These are phyloP conservation scores for Odontamblyopus lacepedii DNA, from an alignment of 2,797 vertebrate species.

Conservation along the genomic window DNA sequence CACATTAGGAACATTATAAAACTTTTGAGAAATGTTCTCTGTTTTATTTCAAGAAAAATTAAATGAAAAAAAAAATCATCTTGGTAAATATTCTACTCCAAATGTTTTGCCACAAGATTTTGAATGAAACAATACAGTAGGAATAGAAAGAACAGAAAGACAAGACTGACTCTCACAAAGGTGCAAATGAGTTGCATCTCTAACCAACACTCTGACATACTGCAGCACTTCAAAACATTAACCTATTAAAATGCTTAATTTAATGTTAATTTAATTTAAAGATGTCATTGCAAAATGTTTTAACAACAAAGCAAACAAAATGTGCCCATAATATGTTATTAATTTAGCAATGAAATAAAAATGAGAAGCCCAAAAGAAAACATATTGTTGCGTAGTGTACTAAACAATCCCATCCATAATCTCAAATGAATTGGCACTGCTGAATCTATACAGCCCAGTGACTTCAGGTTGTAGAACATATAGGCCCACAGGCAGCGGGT, in stretches of 20 bases:
- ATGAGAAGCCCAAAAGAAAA: background rate
- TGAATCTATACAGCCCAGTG: slow-evolving; percentile 30
- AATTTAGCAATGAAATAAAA: no score
- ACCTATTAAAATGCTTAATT: background rate
- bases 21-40: background rate
- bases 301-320: no score
- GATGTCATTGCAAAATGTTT: background rate
- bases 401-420: slow-evolving; percentile 6
- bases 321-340: no score
- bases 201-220: background rate
- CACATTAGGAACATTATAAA: background rate
- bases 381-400: background rate
- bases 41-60: background rate
- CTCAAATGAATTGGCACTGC: slow-evolving; percentile 17
- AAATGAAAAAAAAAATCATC: background rate
- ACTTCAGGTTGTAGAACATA: slow-evolving; percentile 48
- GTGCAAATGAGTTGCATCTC: background rate
- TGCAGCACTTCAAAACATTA: background rate
- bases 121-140: background rate
- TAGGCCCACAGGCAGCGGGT: slow-evolving; percentile 49
- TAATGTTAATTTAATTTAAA: background rate
- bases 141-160: background rate
- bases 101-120: background rate
- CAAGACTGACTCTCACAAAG: background rate
- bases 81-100: background rate